Conservation (phyloP, 92 coral and sea anemone species). For the Desmophyllum pertusum region DNA sequence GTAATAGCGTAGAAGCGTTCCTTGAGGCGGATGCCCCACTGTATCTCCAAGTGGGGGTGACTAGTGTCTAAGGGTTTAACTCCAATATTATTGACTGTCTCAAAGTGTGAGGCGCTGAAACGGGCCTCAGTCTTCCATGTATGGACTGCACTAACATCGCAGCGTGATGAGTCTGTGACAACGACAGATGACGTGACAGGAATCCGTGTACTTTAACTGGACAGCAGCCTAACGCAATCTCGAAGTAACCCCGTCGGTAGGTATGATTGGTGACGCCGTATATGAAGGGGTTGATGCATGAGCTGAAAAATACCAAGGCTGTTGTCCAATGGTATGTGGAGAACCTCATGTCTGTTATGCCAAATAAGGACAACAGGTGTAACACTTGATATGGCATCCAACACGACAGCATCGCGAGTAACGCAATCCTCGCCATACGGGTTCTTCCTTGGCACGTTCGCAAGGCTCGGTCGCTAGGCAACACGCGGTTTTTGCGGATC, state of each 20-base stretch:
- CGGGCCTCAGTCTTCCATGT: slow-evolving; percentile 39
- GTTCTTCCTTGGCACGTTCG: slow-evolving; percentile 40
- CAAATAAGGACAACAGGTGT: slow-evolving; percentile 19
- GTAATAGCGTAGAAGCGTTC: no score
- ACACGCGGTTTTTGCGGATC: slow-evolving; percentile 22
- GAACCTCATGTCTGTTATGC: not conserved
- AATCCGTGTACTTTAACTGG: slow-evolving; percentile 49
- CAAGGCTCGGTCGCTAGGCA: slow-evolving; percentile 30
- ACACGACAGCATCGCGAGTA: slow-evolving; percentile 22
- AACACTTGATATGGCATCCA: slow-evolving; percentile 47
- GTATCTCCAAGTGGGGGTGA: not conserved
- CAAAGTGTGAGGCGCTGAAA: slow-evolving; percentile 34
- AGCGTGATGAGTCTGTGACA: slow-evolving; percentile 39
- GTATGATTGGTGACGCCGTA: slow-evolving; percentile 49
- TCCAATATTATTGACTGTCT: slow-evolving; percentile 32
- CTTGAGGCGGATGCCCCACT: no score
- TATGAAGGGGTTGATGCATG: slow-evolving; percentile 41
- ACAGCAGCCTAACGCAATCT: slow-evolving; percentile 49
- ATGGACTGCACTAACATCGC: slow-evolving; percentile 29
- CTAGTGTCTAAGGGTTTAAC: slow-evolving; percentile 1
- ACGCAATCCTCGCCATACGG: slow-evolving; percentile 41
- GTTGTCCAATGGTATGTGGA: slow-evolving; percentile 29
- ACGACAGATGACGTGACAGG: slow-evolving; percentile 39
- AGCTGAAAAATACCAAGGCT: slow-evolving; percentile 12
- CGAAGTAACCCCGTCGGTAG: slow-evolving; percentile 43